Percentiles rank a stretch among this genome's conserved stretches.
These are phyloP conservation scores for Eristalis pertinax DNA, from an alignment of 2,888 invertebrate genomes.

Conservation along the genomic window DNA sequence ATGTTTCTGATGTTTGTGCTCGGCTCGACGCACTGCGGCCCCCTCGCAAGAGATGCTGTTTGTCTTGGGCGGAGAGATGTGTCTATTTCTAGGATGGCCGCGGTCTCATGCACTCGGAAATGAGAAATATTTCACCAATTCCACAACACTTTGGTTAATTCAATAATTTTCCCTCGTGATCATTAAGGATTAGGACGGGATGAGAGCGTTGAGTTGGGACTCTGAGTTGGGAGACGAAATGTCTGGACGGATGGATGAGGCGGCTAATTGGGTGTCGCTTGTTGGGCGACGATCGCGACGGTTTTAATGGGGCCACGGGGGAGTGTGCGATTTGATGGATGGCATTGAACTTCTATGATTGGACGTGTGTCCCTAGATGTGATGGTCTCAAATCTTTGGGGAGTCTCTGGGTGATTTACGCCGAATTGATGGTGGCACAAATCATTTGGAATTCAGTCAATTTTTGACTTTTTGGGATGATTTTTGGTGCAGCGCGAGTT, in stretches of 20 bases:
- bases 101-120: conserved; percentile 25
- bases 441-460: neutral
- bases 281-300: neutral
- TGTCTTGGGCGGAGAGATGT: conserved; percentile 51
- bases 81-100: conserved; percentile 65
- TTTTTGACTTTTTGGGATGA: neutral
- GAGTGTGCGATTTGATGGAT: neutral
- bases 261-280: conserved; percentile 17
- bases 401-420: neutral
- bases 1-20: conserved; percentile 46
- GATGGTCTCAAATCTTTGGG: neutral
- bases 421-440: neutral
- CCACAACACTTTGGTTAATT: conserved; percentile 51
- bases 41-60: conserved; percentile 6
- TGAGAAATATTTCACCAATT: conserved; percentile 41
- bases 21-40: conserved; percentile 1
- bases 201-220: neutral
- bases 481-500: neutral
- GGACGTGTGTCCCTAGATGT: neutral
- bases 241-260: neutral
- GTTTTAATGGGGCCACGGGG: neutral
- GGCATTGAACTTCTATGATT: neutral
- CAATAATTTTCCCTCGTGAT: conserved; percentile 42
- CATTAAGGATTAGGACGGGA: conserved; percentile 9
- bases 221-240: neutral